phyloP scores from a whole-genome alignment of 1,140 invertebrate genomes.

The Magallana ariakensis region DNA sequence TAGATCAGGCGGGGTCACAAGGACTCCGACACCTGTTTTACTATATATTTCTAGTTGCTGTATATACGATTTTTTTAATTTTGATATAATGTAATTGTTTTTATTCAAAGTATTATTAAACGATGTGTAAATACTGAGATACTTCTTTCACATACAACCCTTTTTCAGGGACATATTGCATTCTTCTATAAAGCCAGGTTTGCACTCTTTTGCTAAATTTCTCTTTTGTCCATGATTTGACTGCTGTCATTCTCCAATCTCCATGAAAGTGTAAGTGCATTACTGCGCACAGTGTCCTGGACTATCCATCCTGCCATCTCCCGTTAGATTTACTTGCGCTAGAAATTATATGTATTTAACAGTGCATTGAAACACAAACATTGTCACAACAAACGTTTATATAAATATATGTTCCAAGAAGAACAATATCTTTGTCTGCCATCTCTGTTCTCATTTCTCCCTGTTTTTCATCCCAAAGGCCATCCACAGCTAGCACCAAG shows the following conservation, averaged over 20 bases:
- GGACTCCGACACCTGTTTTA: too few species aligned
- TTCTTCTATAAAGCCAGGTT: not conserved
- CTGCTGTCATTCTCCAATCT: not conserved
- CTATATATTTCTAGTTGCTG: too few species aligned
- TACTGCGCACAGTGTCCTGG: not conserved
- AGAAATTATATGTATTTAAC: not conserved
- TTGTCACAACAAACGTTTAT: not conserved
- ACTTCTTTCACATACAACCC: not conserved
- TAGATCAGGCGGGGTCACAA: too few species aligned
- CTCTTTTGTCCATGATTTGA: not conserved
- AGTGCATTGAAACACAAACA: not conserved
- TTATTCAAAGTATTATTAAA: too few species aligned
- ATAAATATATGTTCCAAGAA: not conserved
- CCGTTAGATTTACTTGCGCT: not conserved
- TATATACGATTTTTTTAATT: too few species aligned
- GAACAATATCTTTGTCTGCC: not conserved
- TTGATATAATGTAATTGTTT: too few species aligned
- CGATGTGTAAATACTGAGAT: too few species aligned
- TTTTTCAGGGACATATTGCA: not conserved
- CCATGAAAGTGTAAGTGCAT: not conserved
- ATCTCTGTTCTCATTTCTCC: not conserved
- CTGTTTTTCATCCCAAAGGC: not conserved
- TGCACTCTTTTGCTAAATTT: not conserved
- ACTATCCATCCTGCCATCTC: not conserved
- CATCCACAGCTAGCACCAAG: not conserved